phyloP scores from a whole-genome alignment of 1,140 invertebrate genomes.

The Ectropis grisescens region DNA sequence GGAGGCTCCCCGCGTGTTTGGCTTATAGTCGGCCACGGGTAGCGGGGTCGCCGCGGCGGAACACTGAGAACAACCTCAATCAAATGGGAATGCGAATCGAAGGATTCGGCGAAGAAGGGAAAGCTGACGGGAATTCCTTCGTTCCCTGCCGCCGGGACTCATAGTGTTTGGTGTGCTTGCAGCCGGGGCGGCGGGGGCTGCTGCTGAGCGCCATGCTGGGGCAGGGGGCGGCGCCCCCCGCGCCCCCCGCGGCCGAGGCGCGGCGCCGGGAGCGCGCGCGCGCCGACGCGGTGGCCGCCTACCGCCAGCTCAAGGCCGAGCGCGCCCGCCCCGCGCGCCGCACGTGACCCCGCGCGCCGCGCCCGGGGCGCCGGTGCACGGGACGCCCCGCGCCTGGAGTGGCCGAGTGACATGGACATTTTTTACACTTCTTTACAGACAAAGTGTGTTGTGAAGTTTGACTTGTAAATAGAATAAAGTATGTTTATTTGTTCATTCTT shows the following conservation, averaged over 20 bases:
- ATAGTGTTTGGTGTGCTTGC: not conserved
- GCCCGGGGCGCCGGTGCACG: not conserved
- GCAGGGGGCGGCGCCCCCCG: conserved; percentile 1
- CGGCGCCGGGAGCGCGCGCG: conserved; percentile 73
- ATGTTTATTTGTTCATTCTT: no score
- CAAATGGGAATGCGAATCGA: no score
- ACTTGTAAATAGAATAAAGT: no score
- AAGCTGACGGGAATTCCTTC: not conserved
- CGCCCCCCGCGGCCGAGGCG: no score
- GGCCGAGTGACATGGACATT: no score
- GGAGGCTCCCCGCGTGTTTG: not conserved
- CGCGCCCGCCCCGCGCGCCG: no score
- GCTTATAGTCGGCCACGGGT: not conserved
- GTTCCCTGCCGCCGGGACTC: not conserved
- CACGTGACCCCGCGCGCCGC: no score
- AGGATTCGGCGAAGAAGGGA: no score
- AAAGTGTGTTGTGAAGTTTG: no score
- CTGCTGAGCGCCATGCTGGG: conserved; percentile 68
- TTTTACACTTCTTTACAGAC: no score
- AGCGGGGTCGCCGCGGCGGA: not conserved
- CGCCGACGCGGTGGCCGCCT: conserved; percentile 72
- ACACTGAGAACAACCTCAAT: not conserved
- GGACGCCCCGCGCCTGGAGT: not conserved
- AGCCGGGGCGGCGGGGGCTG: conserved; percentile 72
- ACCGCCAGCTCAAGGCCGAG: conserved; percentile 54